Base-by-base conservation (phyloP, 2,797 vertebrate genomes). In the Xiphophorus birchmanni region DNA sequence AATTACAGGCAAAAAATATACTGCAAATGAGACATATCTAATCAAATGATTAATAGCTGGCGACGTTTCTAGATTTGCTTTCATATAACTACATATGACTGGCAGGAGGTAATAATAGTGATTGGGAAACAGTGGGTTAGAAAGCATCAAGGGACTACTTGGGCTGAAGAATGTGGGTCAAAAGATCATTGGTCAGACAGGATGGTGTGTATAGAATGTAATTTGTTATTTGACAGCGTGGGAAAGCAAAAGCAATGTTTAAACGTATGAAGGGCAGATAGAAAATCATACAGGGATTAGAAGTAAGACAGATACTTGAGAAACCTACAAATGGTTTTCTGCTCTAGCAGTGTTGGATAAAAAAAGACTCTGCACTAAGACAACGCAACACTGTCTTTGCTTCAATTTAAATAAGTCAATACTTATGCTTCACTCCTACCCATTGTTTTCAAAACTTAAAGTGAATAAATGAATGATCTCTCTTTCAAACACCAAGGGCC, bases 401-500 rank as follows among this genome's bases (percentile, higher is more conserved):
- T 45, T 35, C n/a, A 35, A 58, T 67, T 37, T 1, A 73, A 82
- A 81, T 73, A 71, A 56, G 63, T 75, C 1, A 15, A 35, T 29
- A 79, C 26, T 87, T 85, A 78, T n/a, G 47, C 79, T 84, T 56
- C 81, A 58, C 8, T 60, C 44, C n/a, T 42, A 13, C 21, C 47
- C 73, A 77, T 79, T 63, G 67, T 75, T 75, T 72, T 44, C 8
- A 40, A 54, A 26, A 21, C 80, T 83, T 80, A 32, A n/a, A 72
- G 50, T 91, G 40, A 89, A 89, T 89, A 83, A 90, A 86, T 85
- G 1, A 90, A 82, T 77, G 72, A 77, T 29, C 26, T 18, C 32
- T 84, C 45, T 48, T 80, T 88, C 88, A 83, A 89, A 65, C 89
- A 85, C 82, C 84, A 91, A 87, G 82, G 79, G 75, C 23, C 60